Evolutionary conservation across 2,113 vertebrate species (phyloP).

Genomic region (Sinocyclocheilus rhinocerous): DNA sequence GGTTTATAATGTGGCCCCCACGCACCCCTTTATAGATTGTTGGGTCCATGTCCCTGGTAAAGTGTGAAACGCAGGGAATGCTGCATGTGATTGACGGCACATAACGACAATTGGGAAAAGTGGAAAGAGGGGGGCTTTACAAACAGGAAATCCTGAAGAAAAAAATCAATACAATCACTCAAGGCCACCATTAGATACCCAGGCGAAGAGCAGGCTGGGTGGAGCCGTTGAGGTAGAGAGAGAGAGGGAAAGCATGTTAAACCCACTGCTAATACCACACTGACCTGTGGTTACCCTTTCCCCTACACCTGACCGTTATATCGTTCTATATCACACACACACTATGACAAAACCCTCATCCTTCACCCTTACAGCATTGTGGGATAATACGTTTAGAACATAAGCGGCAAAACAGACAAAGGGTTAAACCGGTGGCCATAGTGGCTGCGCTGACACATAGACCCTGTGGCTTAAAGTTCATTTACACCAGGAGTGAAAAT

Average conservation of each 20-base stretch:
- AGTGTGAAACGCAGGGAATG: background rate
- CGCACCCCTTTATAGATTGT: background rate
- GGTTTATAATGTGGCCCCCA: background rate
- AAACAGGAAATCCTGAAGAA: conserved; percentile 41
- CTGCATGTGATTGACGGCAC: conserved; percentile 2
- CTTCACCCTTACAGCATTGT: background rate
- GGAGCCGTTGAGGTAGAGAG: background rate
- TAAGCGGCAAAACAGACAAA: conserved; percentile 3
- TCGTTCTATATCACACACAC: conserved; percentile 9
- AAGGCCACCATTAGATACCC: conserved; percentile 43
- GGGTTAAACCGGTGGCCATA: background rate
- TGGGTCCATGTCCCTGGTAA: background rate
- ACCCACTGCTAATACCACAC: conserved; percentile 36
- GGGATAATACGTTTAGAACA: conserved; percentile 5
- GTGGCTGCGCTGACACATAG: background rate
- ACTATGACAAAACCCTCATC: background rate
- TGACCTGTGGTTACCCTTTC: conserved; percentile 41
- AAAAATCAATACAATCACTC: conserved; percentile 46
- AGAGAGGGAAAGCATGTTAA: conserved; percentile 27
- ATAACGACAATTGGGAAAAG: background rate
- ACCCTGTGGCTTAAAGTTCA: background rate
- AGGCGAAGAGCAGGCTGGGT: background rate
- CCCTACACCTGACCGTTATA: conserved; percentile 36
- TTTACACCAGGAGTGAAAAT: background rate
- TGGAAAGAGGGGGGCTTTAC: background rate